Evolutionary conservation across 2,113 vertebrate species (phyloP), one percentile per base, ranked within the genome.

Genomic region (Eidolon helvum): DNA sequence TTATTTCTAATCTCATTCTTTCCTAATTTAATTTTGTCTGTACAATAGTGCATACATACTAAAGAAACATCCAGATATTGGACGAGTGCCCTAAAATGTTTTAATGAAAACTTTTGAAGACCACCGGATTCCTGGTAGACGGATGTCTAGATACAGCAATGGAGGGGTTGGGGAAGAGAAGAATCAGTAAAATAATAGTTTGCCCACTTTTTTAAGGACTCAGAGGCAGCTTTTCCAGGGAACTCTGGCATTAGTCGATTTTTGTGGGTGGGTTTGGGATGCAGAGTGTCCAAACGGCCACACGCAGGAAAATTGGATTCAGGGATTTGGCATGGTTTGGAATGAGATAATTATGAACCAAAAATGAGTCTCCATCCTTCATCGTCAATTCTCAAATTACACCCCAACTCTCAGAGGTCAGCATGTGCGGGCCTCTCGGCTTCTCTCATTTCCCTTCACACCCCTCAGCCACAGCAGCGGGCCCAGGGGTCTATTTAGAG

Each of bases 381-480:
- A 40, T 59, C 21, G 22, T 43, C 4, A 66, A 33, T 18, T 48
- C 66, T 24, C 68, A 21, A 12, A 63, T 28, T 40, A 7, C 19
- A 10, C 59, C 57, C 33, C 21, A 24, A 4, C 45, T 15, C 26
- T 5, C 24, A 19, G 12, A 87, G 85, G 50, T 26, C 57, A 22
- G 43, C n/a, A 10, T 33, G 22, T 30, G 38, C 35, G 7, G 2
- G 10, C 28, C 21, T 5, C 26, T 35, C 28, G 15, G 50, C 50
- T 50, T 50, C 38, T 22, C 19, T 59, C 2, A 7, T 24, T 19
- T 53, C 21, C 33, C 35, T n/a, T 35, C 53, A 5, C 30, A 3
- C 14, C 5, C 2, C 3, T 74, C 2, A 5, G 48, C 26, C 8
- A 3, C 59, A 16, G 5, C 57, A 14, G 21, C 5, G 4, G 12